Evolutionary conservation across 2,888 invertebrate species (phyloP).

Genomic region (Acleris laterana): DNA sequence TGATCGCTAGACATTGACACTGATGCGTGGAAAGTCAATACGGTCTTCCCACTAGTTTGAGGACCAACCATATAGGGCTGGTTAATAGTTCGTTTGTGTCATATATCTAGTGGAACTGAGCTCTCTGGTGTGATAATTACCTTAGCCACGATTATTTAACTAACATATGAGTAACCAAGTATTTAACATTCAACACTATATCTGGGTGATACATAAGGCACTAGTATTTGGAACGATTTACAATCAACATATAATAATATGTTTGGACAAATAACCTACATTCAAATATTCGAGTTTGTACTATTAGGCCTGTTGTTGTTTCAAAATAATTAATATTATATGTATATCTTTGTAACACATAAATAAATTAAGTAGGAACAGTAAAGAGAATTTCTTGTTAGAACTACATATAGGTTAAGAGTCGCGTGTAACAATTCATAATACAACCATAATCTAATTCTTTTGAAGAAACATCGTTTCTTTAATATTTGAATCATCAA

Average conservation of each 20-base stretch:
- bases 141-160: conserved; percentile 21
- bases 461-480: no score
- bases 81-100: no score
- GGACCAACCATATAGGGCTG: no score
- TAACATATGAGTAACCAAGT: conserved; percentile 29
- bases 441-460: no score
- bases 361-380: background rate
- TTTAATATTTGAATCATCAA: no score
- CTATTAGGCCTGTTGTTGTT: conserved; percentile 20
- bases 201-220: conserved; percentile 57
- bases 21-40: no score
- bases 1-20: background rate
- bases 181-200: conserved; percentile 42
- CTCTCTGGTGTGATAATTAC: background rate
- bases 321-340: background rate
- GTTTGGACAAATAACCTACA: background rate
- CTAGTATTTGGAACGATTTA: conserved; percentile 51
- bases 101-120: no score
- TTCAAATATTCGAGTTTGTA: conserved; percentile 15
- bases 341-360: conserved; percentile 1
- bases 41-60: no score
- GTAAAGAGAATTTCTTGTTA: background rate
- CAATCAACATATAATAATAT: conserved; percentile 16
- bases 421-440: no score
- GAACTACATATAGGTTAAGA: background rate